A percentile compares a stretch with the other conserved stretches of the same genome.
These are phyloP conservation scores for Axis porcinus DNA, from an alignment of 2,113 vertebrate genomes.

Conservation along the genomic window DNA sequence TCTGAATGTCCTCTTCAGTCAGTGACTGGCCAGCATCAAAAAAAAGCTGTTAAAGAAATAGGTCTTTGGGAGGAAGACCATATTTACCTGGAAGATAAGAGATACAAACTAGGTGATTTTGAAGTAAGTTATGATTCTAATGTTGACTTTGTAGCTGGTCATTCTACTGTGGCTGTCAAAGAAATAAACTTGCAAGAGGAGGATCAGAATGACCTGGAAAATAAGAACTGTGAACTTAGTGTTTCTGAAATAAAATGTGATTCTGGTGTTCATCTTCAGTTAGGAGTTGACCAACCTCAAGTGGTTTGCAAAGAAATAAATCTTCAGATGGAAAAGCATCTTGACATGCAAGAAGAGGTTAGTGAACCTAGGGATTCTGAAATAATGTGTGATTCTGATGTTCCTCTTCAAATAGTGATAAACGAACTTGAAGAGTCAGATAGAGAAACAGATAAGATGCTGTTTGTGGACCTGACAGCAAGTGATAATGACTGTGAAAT, in stretches of 20 bases:
- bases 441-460: slow-evolving; percentile 80
- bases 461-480: slow-evolving; percentile 36
- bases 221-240: slow-evolving; percentile 81
- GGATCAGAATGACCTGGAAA: slow-evolving; percentile 80
- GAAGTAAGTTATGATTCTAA: slow-evolving; percentile 70
- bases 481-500: slow-evolving; percentile 79
- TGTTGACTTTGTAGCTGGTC: slow-evolving; percentile 70
- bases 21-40: slow-evolving; percentile 69
- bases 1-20: slow-evolving; percentile 62
- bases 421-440: slow-evolving; percentile 70
- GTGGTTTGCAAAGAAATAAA: slow-evolving; percentile 75
- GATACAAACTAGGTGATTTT: slow-evolving; percentile 83
- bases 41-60: slow-evolving; percentile 74
- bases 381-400: slow-evolving; percentile 42
- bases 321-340: slow-evolving; percentile 83
- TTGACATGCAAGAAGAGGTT: slow-evolving; percentile 83
- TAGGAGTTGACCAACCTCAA: slow-evolving; percentile 70
- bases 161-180: slow-evolving; percentile 68
- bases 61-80: slow-evolving; percentile 83
- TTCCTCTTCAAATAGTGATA: slow-evolving; percentile 74
- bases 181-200: slow-evolving; percentile 82
- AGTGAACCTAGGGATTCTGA: slow-evolving; percentile 76
- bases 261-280: slow-evolving; percentile 84
- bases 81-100: slow-evolving; percentile 85
- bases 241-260: slow-evolving; percentile 84